Evolutionary conservation across 2,113 vertebrate species (phyloP), one percentile per base, ranked within the genome.

Genomic region (Synchiropus splendidus): DNA sequence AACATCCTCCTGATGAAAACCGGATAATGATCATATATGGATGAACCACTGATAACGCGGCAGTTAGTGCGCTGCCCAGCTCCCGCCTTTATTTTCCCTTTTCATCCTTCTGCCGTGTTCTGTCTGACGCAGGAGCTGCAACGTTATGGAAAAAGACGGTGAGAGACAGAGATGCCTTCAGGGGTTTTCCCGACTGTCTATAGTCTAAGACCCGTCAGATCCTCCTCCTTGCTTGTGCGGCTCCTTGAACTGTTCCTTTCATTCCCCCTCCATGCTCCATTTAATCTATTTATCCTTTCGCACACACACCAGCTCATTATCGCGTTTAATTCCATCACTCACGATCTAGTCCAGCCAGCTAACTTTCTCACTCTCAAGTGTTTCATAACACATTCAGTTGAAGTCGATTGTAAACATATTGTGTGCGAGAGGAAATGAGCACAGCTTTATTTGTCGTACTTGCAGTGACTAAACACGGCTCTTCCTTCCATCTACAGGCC

Each of bases 261-360:
- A 48, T 16, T 16, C 46, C 53, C 49, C 41, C 43, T 53, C 35
- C 56, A 59, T 38, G 43, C 50, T 43, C 60, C 46, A 52, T 55
- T 48, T 66, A 61, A 53, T 48, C 41, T 54, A 16, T 49, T 18
- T 32, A 39, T 17, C 14, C 31, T 16, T 31, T 47, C 16, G 4
- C 61, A 42, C 1, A 0, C 9, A 21, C 40, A 64, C 18, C 48
- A 37, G 48, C 51, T 63, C 64, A 48, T 68, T 62, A 51, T 59
- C 18, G 49, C 15, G 10, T 42, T 16, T 33, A 14, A 16, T 48
- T 27, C 21, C 8, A 27, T 27, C 21, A 27, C 21, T 27, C 21
- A 27, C 21, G 4, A 27, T 8, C 21, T 8, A 27, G 21, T 27
- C 21, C 21, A 27, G 21, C 8, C 21, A 5, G 21, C 21, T 27